phyloP scores from a whole-genome alignment of 1,140 invertebrate species.

The Macrosteles quadrilineatus region DNA sequence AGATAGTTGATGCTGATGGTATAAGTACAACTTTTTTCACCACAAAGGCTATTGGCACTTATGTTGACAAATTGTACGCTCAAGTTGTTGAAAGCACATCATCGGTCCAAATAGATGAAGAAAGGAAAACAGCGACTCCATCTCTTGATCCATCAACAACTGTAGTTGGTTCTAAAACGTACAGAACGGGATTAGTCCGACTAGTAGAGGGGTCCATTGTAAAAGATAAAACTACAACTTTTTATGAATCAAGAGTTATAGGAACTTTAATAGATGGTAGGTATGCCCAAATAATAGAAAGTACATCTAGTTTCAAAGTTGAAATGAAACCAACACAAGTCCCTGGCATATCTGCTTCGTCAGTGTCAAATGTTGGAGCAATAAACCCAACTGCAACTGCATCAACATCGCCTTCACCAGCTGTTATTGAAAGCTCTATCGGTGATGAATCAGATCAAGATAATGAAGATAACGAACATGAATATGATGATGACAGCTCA shows the following conservation, averaged over 20 bases:
- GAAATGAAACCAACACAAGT: constrained; percentile 47
- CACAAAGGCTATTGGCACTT: constrained; percentile 67
- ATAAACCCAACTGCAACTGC: constrained; percentile 48
- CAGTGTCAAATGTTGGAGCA: constrained; percentile 47
- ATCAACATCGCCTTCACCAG: constrained; percentile 59
- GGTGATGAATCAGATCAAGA: constrained; percentile 55
- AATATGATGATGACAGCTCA: constrained; percentile 55
- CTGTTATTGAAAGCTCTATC: constrained; percentile 70
- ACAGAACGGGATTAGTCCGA: constrained; percentile 65
- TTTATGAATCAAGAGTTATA: constrained; percentile 72
- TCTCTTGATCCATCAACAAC: constrained; percentile 43
- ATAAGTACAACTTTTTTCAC: constrained; percentile 69
- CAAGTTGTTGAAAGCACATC: constrained; percentile 66
- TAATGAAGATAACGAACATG: constrained; percentile 53
- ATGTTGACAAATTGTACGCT: constrained; percentile 63
- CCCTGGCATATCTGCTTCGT: constrained; percentile 53
- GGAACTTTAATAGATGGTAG: constrained; percentile 71
- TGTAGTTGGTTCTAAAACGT: constrained; percentile 43
- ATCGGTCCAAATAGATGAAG: constrained; percentile 63
- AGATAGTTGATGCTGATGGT: constrained; percentile 70
- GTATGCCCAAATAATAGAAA: constrained; percentile 76
- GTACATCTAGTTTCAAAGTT: constrained; percentile 66
- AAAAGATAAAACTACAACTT: constrained; percentile 65
- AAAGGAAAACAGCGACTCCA: constrained; percentile 55
- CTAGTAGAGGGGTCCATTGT: constrained; percentile 70